phyloP scores from a whole-genome alignment of 2,888 invertebrate genomes.

The Tetragnatha montana region DNA sequence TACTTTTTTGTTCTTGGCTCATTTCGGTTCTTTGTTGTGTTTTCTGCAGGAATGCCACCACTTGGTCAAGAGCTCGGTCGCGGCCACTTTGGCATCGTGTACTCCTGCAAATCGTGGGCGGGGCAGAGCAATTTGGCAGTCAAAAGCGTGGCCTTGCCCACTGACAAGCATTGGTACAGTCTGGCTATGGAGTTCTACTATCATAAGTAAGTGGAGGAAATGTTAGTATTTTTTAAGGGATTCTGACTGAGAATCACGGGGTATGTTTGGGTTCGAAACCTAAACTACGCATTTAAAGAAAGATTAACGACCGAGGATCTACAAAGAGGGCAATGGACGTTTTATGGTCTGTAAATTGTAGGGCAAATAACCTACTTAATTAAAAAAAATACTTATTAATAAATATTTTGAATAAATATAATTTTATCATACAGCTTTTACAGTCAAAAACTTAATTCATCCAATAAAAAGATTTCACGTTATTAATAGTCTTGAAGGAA shows the following conservation, averaged over 20 bases:
- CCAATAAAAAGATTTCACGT: too few species aligned
- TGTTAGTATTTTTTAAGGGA: not conserved
- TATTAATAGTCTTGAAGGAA: too few species aligned
- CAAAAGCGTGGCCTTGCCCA: conserved; percentile 64
- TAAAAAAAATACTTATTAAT: too few species aligned
- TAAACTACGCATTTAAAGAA: too few species aligned
- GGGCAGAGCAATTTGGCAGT: conserved; percentile 63
- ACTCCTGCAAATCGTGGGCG: conserved; percentile 68
- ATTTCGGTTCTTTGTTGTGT: not conserved
- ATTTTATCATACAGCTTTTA: too few species aligned
- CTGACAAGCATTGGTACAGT: conserved; percentile 69
- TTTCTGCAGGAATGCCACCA: conserved; percentile 63
- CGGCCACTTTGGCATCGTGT: conserved; percentile 67
- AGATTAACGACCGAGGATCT: too few species aligned
- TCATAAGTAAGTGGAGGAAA: conserved; percentile 53
- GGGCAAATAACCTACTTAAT: too few species aligned
- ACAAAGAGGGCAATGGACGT: too few species aligned
- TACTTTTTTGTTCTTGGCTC: not conserved
- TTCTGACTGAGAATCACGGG: not conserved
- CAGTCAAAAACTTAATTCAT: too few species aligned
- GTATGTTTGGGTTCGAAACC: too few species aligned
- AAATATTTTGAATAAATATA: too few species aligned
- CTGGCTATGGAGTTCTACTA: conserved; percentile 70
- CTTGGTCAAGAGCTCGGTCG: conserved; percentile 67
- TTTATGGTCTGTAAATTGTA: too few species aligned